Conservation (phyloP, 2,797 vertebrate species). For the Lerista edwardsae region DNA sequence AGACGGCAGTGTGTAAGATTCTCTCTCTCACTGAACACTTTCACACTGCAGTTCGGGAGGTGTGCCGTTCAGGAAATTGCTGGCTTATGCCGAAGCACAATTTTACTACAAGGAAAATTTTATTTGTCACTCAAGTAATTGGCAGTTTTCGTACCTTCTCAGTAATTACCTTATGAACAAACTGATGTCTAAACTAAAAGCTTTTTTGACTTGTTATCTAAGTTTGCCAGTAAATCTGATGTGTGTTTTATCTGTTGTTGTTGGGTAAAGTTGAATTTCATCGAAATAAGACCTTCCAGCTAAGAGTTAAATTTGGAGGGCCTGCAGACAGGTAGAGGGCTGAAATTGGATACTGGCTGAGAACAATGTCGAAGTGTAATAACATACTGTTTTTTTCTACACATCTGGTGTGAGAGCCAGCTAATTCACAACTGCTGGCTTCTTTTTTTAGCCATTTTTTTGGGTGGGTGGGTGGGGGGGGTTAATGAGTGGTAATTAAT, state of each 20-base stretch:
- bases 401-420: slow-evolving; percentile 56
- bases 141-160: slow-evolving; percentile 95
- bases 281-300: slow-evolving; percentile 53
- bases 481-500: slow-evolving; percentile 33
- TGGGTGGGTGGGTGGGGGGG: slow-evolving; percentile 23
- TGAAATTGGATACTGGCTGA: slow-evolving; percentile 62
- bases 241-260: slow-evolving; percentile 44
- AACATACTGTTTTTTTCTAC: slow-evolving; percentile 48
- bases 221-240: slow-evolving; percentile 56
- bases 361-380: slow-evolving; percentile 16
- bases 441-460: slow-evolving; percentile 40
- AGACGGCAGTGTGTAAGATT: slow-evolving; percentile 86
- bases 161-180: slow-evolving; percentile 97
- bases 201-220: slow-evolving; percentile 78
- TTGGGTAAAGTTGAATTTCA: slow-evolving; percentile 68
- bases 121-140: slow-evolving; percentile 93
- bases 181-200: slow-evolving; percentile 81
- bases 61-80: slow-evolving; percentile 95
- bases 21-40: slow-evolving; percentile 85
- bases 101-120: slow-evolving; percentile 92
- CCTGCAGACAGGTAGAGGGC: slow-evolving; percentile 54
- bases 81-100: slow-evolving; percentile 87
- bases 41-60: slow-evolving; percentile 94
- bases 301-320: slow-evolving; percentile 40
- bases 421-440: slow-evolving; percentile 61